Evolutionary conservation across 2,113 vertebrate genomes (phyloP).

Genomic region (Rhinichthys klamathensis): DNA sequence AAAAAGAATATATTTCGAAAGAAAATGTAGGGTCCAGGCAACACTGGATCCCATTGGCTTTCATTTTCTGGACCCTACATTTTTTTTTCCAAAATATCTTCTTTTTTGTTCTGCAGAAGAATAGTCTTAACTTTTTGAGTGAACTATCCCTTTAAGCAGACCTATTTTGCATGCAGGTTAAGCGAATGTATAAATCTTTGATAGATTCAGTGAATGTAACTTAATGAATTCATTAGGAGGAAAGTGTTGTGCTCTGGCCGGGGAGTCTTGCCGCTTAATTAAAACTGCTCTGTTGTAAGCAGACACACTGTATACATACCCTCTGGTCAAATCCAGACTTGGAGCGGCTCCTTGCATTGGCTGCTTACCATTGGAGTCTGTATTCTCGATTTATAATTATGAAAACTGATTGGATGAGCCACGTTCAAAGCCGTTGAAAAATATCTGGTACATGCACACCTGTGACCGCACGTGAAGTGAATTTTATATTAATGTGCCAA

Average conservation of each 20-base stretch:
- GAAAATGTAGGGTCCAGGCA: too few relatives aligned
- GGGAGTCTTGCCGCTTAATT: constrained; percentile 11
- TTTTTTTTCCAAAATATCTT: too few relatives aligned
- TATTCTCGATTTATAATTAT: constrained; percentile 5
- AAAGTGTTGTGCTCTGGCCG: constrained; percentile 1
- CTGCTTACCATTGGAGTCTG: background rate
- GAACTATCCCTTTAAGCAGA: background rate
- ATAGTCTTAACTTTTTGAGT: background rate
- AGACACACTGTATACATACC: constrained; percentile 25
- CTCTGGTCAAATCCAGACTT: constrained; percentile 9
- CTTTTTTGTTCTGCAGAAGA: too few relatives aligned
- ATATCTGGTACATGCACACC: background rate
- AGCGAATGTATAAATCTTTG: constrained; percentile 10
- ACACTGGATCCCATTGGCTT: too few relatives aligned
- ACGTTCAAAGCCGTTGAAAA: background rate
- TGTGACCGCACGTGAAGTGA: background rate
- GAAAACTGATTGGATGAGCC: constrained; percentile 20
- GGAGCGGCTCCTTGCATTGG: constrained; percentile 13
- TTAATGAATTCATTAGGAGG: constrained; percentile 25
- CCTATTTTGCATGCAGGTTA: background rate
- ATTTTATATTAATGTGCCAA: background rate
- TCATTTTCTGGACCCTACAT: too few relatives aligned
- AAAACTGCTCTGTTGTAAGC: constrained; percentile 11
- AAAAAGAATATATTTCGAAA: too few relatives aligned
- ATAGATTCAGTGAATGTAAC: constrained; percentile 16